A percentile compares a stretch with the other conserved stretches of the same genome.
These are phyloP conservation scores for Macrotus californicus DNA, from an alignment of 2,113 vertebrate species.

Conservation along the genomic window DNA sequence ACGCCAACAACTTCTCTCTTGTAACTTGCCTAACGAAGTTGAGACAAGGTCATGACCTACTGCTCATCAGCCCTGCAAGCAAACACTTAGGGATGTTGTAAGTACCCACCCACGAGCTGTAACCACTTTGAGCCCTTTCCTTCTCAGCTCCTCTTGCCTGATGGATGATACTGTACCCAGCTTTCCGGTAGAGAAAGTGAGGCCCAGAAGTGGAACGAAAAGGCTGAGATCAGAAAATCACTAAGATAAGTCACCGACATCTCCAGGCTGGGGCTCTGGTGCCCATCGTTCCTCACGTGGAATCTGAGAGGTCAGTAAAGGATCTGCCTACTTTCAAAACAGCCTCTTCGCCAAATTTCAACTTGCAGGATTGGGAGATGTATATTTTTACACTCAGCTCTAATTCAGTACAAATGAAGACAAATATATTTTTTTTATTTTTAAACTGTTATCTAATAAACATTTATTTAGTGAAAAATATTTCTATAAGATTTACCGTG, in stretches of 20 bases:
- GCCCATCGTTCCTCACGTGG: not conserved
- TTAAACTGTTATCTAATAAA: not conserved
- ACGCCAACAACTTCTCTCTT: constrained; percentile 45
- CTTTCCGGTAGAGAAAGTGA: not conserved
- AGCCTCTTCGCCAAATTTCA: not conserved
- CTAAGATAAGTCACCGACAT: not conserved
- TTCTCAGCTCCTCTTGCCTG: not conserved
- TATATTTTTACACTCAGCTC: not conserved
- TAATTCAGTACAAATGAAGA: not conserved
- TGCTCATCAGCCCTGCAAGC: not conserved
- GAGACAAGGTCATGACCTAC: constrained; percentile 46
- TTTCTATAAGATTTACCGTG: not conserved
- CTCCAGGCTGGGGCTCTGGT: not conserved
- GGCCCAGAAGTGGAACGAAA: not conserved
- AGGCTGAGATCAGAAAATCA: not conserved
- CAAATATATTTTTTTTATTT: not conserved
- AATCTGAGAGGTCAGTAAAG: not conserved
- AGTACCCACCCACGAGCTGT: not conserved
- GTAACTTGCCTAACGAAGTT: constrained; percentile 8
- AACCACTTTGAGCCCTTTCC: not conserved
- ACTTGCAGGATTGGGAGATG: not conserved
- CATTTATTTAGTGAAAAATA: not conserved
- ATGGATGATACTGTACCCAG: not conserved
- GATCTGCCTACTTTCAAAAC: not conserved
- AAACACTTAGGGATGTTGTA: not conserved